Conservation (phyloP, 2,113 vertebrate genomes). For the Chunga burmeisteri region DNA sequence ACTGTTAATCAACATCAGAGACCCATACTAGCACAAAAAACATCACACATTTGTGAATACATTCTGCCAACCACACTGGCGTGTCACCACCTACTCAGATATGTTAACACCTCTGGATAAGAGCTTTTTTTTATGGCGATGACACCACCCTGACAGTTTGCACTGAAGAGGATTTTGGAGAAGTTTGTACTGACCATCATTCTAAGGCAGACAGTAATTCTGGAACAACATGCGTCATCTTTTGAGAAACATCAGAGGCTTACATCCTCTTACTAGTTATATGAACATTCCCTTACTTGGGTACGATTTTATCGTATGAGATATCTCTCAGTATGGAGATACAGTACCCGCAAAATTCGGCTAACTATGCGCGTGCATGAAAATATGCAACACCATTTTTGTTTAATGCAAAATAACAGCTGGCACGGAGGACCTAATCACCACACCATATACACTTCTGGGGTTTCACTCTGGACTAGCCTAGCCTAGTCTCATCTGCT, state of each 20-base stretch:
- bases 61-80: neutral
- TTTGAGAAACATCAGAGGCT: neutral
- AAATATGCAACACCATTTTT: neutral
- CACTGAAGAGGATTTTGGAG: neutral
- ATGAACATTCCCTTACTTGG: neutral
- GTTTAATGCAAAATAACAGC: neutral
- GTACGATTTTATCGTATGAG: neutral
- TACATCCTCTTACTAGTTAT: neutral
- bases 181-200: neutral
- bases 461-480: neutral
- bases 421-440: neutral
- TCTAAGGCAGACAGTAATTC: neutral
- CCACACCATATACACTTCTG: neutral
- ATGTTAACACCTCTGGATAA: neutral
- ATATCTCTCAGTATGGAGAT: neutral
- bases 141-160: neutral
- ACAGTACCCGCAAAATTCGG: neutral
- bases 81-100: neutral
- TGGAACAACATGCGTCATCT: neutral
- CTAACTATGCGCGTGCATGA: neutral
- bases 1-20: neutral
- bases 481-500: neutral
- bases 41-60: neutral
- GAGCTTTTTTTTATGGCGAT: neutral
- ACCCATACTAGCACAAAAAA: neutral